Base-by-base conservation (phyloP, 64 coral and sea anemone species). In the Porites lutea region DNA sequence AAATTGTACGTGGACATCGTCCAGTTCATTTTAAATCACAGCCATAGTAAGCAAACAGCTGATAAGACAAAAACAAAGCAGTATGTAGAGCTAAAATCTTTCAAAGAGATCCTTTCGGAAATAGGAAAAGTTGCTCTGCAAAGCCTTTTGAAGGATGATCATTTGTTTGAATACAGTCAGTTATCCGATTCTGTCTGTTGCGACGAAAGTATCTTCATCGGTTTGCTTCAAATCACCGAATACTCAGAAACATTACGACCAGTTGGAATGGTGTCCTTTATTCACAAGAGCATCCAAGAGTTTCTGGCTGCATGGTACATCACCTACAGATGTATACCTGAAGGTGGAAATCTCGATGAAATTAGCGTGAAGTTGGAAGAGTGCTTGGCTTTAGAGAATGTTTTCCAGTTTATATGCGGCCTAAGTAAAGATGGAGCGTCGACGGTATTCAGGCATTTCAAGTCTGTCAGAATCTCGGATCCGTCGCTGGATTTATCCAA, bases 201-300 rank as follows among this genome's bases (percentile, higher is more conserved):
- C 14, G 54, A 80, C 27, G 13, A 62, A 14, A 80, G 55, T 12
- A 11, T 8, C 23, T 4, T 80, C 45, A 8, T 80, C n/a, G 78
- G 78, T 57, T 80, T 80, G 4, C 78, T 80, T 59, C 78, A 80
- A 14, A 13, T 80, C 12, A 43, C 5, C 55, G 22, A 80, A 2
- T 80, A 10, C 53, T n/a, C 13, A 14, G 57, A 80, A 11, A 80
- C 54, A 2, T 9, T 46, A n/a, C 54, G 9, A 3, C 78, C 78
- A 5, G 53, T 57, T 43, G 52, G n/a, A 5, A 44, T 60, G 78
- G 78, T 80, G 1, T 80, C 78, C 2, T 80, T 80, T 22, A 80
- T 80, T 80, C 78, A 80, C 53, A 80, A 80, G 23, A 80, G 78
- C 54, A 60, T 80, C 0, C 78, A 80, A 13, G 78, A 80, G n/a